Evolutionary conservation across 1,140 invertebrate genomes (phyloP).

Genomic region (Caenorhabditis latens): DNA sequence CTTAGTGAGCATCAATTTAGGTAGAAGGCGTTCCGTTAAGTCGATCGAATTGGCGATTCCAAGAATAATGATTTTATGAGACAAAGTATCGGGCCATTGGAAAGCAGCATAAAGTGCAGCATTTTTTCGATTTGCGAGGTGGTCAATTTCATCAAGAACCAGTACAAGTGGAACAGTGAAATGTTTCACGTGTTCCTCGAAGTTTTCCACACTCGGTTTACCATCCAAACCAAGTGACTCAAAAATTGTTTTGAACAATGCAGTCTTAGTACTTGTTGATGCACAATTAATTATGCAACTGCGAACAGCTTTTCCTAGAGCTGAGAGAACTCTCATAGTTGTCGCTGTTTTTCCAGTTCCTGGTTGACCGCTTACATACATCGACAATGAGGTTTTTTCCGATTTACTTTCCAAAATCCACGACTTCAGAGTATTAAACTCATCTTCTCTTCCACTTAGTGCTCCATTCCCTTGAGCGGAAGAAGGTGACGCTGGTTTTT

Average conservation of each 20-base stretch:
- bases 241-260: conserved; percentile 80
- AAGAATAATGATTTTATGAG: conserved; percentile 86
- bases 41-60: conserved; percentile 95
- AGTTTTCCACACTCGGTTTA: conserved; percentile 66
- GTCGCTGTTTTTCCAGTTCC: conserved; percentile 84
- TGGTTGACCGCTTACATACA: conserved; percentile 94
- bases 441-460: conserved; percentile 83
- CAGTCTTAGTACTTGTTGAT: conserved; percentile 79
- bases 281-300: conserved; percentile 67
- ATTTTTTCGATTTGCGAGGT: conserved; percentile 87
- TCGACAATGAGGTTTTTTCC: conserved; percentile 83
- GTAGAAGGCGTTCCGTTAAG: conserved; percentile 90
- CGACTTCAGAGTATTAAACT: conserved; percentile 83
- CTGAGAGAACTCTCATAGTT: conserved; percentile 37
- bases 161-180: conserved; percentile 78
- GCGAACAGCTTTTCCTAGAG: background rate
- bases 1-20: conserved; percentile 85
- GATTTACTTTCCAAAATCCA: conserved; percentile 84
- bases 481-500: background rate
- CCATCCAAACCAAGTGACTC: conserved; percentile 67
- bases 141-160: conserved; percentile 96
- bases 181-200: conserved; percentile 80
- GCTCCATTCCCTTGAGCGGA: background rate
- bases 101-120: conserved; percentile 92
- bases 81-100: conserved; percentile 86